These are phyloP conservation scores for Peromyscus attwateri DNA, from an alignment of 2,797 vertebrate genomes.

Conservation along the genomic window DNA sequence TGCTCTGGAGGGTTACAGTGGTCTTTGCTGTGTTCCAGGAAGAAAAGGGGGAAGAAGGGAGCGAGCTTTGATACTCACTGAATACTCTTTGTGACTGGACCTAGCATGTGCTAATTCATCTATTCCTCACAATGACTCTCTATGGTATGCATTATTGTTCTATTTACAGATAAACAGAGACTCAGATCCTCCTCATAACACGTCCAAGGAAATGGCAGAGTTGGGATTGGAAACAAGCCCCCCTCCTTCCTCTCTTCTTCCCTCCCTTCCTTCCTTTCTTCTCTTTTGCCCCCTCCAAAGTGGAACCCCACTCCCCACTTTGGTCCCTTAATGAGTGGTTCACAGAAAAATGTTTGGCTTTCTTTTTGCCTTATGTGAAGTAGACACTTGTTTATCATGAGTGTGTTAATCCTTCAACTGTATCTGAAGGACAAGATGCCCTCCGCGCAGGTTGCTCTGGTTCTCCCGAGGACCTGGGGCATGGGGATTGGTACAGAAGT, in stretches of 20 bases:
- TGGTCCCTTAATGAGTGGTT: neutral
- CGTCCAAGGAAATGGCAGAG: neutral
- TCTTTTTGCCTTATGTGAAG: neutral
- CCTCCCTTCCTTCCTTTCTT: too few relatives aligned
- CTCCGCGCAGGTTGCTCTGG: neutral
- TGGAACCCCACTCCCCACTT: too few relatives aligned
- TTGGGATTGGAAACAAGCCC: neutral
- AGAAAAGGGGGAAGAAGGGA: neutral
- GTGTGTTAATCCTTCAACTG: rapidly evolving
- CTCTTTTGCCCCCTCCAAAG: neutral
- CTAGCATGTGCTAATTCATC: neutral
- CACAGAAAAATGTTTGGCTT: neutral
- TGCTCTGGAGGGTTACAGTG: constrained; percentile 2
- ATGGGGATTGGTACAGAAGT: neutral
- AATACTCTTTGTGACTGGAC: neutral
- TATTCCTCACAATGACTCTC: constrained; percentile 5
- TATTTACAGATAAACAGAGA: neutral
- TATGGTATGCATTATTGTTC: neutral
- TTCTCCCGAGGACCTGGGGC: neutral
- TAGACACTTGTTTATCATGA: neutral
- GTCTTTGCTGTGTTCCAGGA: neutral
- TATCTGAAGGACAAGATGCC: neutral
- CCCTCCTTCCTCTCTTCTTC: neutral
- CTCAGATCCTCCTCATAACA: constrained; percentile 18
- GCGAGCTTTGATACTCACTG: neutral